Conservation (phyloP, 2,113 vertebrate genomes). For the Noctilio leporinus region DNA sequence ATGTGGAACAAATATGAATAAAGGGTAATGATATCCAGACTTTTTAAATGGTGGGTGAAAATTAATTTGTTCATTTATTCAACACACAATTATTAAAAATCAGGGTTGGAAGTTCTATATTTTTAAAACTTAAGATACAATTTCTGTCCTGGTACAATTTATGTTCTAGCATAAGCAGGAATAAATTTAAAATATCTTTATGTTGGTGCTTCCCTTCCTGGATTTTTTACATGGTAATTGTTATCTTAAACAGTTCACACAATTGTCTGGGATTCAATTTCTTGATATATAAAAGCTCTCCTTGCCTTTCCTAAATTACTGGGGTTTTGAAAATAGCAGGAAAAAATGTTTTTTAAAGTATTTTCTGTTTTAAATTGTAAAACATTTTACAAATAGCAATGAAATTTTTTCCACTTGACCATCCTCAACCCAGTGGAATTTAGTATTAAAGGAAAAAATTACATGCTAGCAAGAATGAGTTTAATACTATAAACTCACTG, state of each 20-base stretch:
- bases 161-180: not conserved
- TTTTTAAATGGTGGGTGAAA: not conserved
- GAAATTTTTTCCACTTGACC: not conserved
- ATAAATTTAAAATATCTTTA: not conserved
- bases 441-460: slow-evolving; percentile 24
- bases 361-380: not conserved
- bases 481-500: not conserved
- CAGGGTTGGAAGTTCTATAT: not conserved
- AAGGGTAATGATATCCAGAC: not conserved
- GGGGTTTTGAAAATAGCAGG: not conserved
- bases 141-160: not conserved
- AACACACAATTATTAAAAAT: not conserved
- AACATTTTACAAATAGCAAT: not conserved
- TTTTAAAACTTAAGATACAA: not conserved
- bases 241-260: not conserved
- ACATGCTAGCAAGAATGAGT: not conserved
- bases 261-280: not conserved
- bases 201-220: not conserved
- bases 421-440: not conserved
- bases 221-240: not conserved
- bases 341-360: not conserved
- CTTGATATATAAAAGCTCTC: not conserved
- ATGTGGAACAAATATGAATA: not conserved
- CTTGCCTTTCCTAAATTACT: not conserved
- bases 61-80: not conserved